Conservation (phyloP, 2,797 vertebrate genomes). For the Chrysocyon brachyurus region DNA sequence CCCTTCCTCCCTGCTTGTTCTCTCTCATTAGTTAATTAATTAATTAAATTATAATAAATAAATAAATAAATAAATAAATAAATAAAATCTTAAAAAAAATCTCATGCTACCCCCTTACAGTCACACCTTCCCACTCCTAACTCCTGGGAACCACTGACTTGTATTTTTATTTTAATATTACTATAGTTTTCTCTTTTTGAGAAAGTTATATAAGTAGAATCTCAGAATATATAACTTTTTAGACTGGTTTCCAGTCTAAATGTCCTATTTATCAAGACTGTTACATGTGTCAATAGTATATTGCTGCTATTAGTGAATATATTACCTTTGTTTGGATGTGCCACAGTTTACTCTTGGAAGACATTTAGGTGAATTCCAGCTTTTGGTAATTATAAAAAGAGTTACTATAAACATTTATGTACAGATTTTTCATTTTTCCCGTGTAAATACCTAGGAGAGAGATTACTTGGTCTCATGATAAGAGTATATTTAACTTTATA, state of each 20-base stretch:
- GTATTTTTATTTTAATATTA: not conserved
- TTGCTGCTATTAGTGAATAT: not conserved
- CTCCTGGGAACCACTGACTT: not conserved
- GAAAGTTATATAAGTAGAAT: conserved; percentile 12
- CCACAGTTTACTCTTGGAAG: not conserved
- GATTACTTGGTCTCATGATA: not conserved
- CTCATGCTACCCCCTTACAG: not conserved
- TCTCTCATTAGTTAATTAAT: too few relatives aligned
- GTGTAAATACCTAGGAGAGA: not conserved
- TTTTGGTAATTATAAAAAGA: not conserved
- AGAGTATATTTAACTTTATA: conserved; percentile 6
- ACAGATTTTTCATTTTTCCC: conserved; percentile 22
- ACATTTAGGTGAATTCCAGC: not conserved
- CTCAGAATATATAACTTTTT: not conserved
- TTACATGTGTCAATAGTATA: not conserved
- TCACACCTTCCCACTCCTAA: not conserved
- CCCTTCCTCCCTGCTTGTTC: too few relatives aligned
- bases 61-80: too few relatives aligned
- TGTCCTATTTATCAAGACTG: not conserved
- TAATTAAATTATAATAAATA: too few relatives aligned
- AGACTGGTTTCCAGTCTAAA: not conserved
- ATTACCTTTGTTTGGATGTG: conserved; percentile 1
- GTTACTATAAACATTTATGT: not conserved
- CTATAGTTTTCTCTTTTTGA: conserved; percentile 12
- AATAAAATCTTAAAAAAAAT: not conserved